Percentiles rank a stretch among this genome's conserved stretches.
Evolutionary conservation across 2,113 vertebrate species (phyloP).

Genomic region (Maccullochella peelii): DNA sequence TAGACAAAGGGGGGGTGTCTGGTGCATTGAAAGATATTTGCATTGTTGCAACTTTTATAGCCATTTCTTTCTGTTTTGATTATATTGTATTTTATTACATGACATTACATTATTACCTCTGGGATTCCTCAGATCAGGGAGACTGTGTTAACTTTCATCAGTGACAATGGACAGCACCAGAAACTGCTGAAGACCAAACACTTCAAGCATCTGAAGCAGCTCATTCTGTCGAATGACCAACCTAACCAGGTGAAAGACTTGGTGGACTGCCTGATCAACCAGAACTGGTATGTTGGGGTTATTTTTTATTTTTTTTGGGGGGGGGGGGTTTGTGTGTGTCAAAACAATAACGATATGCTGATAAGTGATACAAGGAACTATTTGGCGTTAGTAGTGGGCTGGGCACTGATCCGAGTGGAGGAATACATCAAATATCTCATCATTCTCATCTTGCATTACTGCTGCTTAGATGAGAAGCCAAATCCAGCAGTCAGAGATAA

Average conservation of each 20-base stretch:
- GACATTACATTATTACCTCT: background rate
- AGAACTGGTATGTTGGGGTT: constrained; percentile 83
- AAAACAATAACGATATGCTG: background rate
- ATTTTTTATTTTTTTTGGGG: background rate
- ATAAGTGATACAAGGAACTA: background rate
- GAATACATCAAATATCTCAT: no score
- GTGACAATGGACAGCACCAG: constrained; percentile 84
- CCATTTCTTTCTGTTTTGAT: background rate
- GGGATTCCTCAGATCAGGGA: constrained; percentile 84
- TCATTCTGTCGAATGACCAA: constrained; percentile 75
- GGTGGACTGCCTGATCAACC: constrained; percentile 85
- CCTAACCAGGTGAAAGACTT: constrained; percentile 83
- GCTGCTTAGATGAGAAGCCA: no score
- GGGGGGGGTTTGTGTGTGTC: no score
- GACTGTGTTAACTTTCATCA: constrained; percentile 86
- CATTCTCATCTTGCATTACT: no score
- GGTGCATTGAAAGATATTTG: background rate
- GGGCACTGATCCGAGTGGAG: background rate
- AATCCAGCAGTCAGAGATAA: no score
- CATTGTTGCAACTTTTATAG: background rate
- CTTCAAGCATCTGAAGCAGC: constrained; percentile 85
- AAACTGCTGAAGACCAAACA: constrained; percentile 88
- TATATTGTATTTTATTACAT: background rate
- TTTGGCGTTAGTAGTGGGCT: background rate
- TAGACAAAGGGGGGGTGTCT: no score